Base-by-base conservation (phyloP, 2,113 vertebrate species). In the Ptychochromis oligacanthus region DNA sequence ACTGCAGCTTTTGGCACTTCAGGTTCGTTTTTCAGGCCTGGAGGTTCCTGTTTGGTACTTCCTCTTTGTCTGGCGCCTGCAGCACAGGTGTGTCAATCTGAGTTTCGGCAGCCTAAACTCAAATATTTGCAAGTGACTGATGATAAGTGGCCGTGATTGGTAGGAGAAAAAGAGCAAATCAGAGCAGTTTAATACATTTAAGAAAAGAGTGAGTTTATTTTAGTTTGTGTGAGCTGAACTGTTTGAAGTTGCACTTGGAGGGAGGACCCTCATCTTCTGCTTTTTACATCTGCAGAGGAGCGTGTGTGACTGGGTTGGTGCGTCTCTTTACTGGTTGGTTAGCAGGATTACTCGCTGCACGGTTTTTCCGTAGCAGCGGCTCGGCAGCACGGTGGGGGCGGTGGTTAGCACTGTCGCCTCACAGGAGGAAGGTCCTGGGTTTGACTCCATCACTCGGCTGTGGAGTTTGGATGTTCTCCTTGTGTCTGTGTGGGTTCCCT, bases 41-140 rank as follows among this genome's bases (percentile, higher is more conserved):
- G 11, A 54, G 26, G 67, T 72, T 72, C 46, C 67, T 72, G 67
- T 54, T 72, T 54, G 67, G 26, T 28, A n/a, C 67, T 54, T 72
- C 43, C 46, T 72, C 11, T 31, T 49, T 6, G 6, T 34, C 54
- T 34, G 18, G 20, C 28, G 11, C 46, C 18, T n/a, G 46, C 52
- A 28, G 67, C 49, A 52, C 49, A 52, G 17, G 46, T 54, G 67
- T 72, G 18, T 17, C 43, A 31, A 52, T 31, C 43, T 17, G 28
- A 15, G 43, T 72, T 72, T 72, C 31, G 46, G 65, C 17, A 52
- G 11, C 24, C 65, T 52, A 24, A 52, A 24, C 43, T 17, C 65
- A 52, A 28, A 72, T 31, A 52, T 72, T 31, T n/a, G n/a, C n/a
- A n/a, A n/a, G n/a, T n/a, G n/a, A 8, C 36, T 7, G 36, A 8